Conservation (phyloP, 2,888 invertebrate species). For the Mimumesa dahlbomi region DNA sequence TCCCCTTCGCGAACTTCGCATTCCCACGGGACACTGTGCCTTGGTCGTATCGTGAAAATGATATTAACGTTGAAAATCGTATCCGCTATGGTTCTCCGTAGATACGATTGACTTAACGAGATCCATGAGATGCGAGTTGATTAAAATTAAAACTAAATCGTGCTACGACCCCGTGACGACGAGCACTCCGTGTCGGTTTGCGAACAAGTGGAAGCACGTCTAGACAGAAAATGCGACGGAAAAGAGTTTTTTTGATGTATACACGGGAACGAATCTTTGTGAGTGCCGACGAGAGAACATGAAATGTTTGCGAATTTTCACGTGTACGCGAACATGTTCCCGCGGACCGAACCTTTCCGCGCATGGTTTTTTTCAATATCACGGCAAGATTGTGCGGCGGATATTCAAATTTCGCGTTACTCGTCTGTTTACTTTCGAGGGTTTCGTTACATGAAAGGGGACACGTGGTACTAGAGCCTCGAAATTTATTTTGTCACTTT, state of each 20-base stretch:
- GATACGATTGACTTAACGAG: no score
- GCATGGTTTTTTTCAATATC: not conserved
- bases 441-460: no score
- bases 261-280: slow-evolving; percentile 16
- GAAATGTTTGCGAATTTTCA: slow-evolving; percentile 33
- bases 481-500: no score
- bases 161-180: slow-evolving; percentile 14
- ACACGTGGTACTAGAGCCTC: no score
- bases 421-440: no score
- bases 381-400: no score
- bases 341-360: not conserved
- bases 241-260: slow-evolving; percentile 34
- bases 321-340: not conserved
- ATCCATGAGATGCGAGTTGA: slow-evolving; percentile 15
- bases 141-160: slow-evolving; percentile 44
- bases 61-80: not conserved
- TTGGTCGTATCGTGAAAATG: no score
- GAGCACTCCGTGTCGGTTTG: slow-evolving; percentile 30
- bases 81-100: not conserved
- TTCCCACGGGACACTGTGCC: no score
- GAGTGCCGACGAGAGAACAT: not conserved
- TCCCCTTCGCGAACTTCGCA: no score
- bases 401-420: no score
- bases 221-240: slow-evolving; percentile 43
- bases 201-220: slow-evolving; percentile 42